Evolutionary conservation across 2,888 invertebrate genomes (phyloP).

Genomic region (Eupithecia insigniata): DNA sequence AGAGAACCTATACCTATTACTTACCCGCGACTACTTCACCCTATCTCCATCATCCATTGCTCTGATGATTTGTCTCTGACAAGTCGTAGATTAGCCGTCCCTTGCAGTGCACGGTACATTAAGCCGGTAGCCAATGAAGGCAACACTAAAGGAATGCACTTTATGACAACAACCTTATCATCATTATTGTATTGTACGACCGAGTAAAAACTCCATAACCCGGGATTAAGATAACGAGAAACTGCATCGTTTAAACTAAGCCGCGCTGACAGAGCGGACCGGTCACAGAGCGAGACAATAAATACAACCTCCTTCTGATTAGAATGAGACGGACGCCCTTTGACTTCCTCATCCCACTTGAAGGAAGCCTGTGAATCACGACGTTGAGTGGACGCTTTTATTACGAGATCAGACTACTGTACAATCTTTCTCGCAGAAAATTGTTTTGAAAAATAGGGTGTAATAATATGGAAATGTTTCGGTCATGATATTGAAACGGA

Average conservation of each 20-base stretch:
- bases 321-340: slow-evolving; percentile 57
- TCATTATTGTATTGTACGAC: slow-evolving; percentile 48
- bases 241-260: slow-evolving; percentile 62
- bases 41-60: slow-evolving; percentile 33
- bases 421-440: slow-evolving; percentile 29
- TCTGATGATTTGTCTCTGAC: slow-evolving; percentile 43
- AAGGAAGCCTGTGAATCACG: slow-evolving; percentile 58
- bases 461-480: slow-evolving; percentile 30
- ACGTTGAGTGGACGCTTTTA: slow-evolving; percentile 63
- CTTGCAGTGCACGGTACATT: slow-evolving; percentile 44
- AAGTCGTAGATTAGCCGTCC: slow-evolving; percentile 43
- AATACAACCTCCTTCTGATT: slow-evolving; percentile 50
- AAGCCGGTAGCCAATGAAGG: slow-evolving; percentile 40
- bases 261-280: slow-evolving; percentile 54
- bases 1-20: slow-evolving; percentile 14
- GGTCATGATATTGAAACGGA: slow-evolving; percentile 29
- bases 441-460: slow-evolving; percentile 27
- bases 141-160: slow-evolving; percentile 40
- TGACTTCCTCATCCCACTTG: slow-evolving; percentile 53
- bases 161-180: slow-evolving; percentile 46
- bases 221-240: slow-evolving; percentile 62
- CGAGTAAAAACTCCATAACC: slow-evolving; percentile 57
- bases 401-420: slow-evolving; percentile 57
- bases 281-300: slow-evolving; percentile 55
- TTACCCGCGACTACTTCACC: slow-evolving; percentile 24